phyloP scores from a whole-genome alignment of 2,797 vertebrate genomes.

The Anolis apletophallus region DNA sequence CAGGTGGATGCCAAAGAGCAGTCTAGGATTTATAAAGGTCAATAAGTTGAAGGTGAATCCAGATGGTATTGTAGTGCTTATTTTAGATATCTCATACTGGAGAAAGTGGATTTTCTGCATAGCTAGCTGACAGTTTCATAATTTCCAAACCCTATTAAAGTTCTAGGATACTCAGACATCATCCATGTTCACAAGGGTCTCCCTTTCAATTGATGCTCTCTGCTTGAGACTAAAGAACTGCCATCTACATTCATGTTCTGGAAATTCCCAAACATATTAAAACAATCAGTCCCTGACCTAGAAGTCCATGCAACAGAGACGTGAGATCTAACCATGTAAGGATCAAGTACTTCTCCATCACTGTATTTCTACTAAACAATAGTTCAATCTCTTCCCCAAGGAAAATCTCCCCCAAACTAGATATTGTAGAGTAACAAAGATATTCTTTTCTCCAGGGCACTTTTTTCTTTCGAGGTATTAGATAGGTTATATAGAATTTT shows the following conservation, averaged over 20 bases:
- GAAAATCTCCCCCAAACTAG: background rate
- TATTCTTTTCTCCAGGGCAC: no score
- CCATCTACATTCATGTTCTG: background rate
- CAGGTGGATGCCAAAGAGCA: background rate
- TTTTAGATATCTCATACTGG: background rate
- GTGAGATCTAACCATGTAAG: background rate
- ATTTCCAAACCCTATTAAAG: background rate
- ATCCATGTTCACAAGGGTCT: background rate
- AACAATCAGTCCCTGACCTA: background rate
- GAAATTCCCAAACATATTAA: background rate
- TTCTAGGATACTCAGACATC: background rate
- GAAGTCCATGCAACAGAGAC: background rate
- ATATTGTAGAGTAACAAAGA: background rate
- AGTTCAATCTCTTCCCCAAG: background rate
- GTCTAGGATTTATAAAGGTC: background rate
- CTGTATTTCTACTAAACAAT: background rate
- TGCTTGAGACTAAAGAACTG: background rate
- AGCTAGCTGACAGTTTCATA: no score
- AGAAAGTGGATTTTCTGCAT: background rate
- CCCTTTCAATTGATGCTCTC: background rate
- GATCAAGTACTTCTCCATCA: background rate
- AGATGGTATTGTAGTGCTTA: conserved; percentile 10
- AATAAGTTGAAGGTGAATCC: conserved; percentile 21
- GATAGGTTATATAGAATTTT: no score
- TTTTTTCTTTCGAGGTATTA: no score